A percentile compares a stretch with the other conserved stretches of the same genome.
Conservation (phyloP, 2,888 invertebrate genomes). For the Cantharis flavilabris region DNA sequence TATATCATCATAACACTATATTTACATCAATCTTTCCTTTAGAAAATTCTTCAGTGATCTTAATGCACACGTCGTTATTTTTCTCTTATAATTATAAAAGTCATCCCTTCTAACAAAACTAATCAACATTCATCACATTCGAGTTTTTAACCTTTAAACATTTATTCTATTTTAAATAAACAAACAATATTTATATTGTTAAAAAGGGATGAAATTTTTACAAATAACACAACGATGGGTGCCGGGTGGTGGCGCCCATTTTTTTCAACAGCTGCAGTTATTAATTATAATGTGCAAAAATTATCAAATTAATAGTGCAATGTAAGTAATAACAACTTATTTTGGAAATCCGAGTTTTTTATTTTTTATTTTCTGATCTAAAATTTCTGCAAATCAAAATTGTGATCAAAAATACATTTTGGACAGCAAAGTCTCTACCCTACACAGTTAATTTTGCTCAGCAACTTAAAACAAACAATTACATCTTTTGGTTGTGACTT, state of each 20-base stretch:
- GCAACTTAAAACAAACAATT: background rate
- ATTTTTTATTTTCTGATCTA: conserved; percentile 5
- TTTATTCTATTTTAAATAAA: conserved; percentile 13
- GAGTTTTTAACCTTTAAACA: conserved; percentile 12
- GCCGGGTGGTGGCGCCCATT: conserved; percentile 41
- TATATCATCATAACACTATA: conserved; percentile 58
- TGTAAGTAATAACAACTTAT: conserved; percentile 23
- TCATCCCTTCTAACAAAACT: conserved; percentile 25
- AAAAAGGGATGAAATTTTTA: conserved; percentile 32
- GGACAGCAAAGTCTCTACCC: conserved; percentile 51
- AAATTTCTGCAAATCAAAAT: conserved; percentile 24
- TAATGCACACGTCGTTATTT: conserved; percentile 38
- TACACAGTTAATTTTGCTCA: conserved; percentile 48
- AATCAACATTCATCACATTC: conserved; percentile 17
- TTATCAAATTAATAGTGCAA: conserved; percentile 20
- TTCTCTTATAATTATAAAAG: conserved; percentile 26
- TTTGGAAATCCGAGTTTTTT: conserved; percentile 5
- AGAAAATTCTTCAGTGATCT: conserved; percentile 47
- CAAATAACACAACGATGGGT: conserved; percentile 53
- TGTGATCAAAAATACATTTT: conserved; percentile 40
- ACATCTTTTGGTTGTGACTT: background rate
- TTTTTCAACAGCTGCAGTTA: conserved; percentile 22
- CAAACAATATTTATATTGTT: conserved; percentile 14
- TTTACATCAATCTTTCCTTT: conserved; percentile 54
- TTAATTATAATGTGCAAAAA: conserved; percentile 21